Evolutionary conservation across 2,888 invertebrate genomes (phyloP).

Genomic region (Temnothorax unifasciatus): DNA sequence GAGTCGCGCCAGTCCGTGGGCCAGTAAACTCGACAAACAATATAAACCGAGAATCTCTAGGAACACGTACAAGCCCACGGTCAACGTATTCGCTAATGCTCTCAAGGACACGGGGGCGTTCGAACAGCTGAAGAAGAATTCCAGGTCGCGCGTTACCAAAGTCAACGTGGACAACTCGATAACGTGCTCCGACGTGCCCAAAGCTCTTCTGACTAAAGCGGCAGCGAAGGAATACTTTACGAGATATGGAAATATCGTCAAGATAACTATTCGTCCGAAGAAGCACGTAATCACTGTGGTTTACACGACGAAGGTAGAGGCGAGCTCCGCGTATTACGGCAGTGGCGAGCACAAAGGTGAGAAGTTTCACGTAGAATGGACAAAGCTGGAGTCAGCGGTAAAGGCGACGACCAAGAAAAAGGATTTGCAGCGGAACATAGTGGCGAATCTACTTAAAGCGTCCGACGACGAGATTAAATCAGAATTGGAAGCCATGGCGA

Average conservation of each 20-base stretch:
- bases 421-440: slow-evolving; percentile 70
- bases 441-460: slow-evolving; percentile 70
- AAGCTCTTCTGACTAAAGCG: slow-evolving; percentile 88
- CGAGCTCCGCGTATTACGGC: slow-evolving; percentile 88
- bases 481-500: slow-evolving; percentile 90
- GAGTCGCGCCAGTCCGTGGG: neutral
- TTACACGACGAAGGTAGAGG: slow-evolving; percentile 89
- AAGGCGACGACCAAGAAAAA: slow-evolving; percentile 75
- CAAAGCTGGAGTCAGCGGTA: slow-evolving; percentile 86
- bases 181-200: slow-evolving; percentile 89
- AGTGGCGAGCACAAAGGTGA: slow-evolving; percentile 89
- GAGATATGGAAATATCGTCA: slow-evolving; percentile 91
- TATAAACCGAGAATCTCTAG: slow-evolving; percentile 75
- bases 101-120: slow-evolving; percentile 72
- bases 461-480: slow-evolving; percentile 90
- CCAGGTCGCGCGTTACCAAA: slow-evolving; percentile 70
- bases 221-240: slow-evolving; percentile 90
- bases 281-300: slow-evolving; percentile 90
- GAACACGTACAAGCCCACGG: slow-evolving; percentile 67
- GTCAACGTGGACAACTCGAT: slow-evolving; percentile 76
- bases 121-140: slow-evolving; percentile 75
- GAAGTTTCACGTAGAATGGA: slow-evolving; percentile 88
- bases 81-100: slow-evolving; percentile 73
- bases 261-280: slow-evolving; percentile 89
- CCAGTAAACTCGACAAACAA: slow-evolving; percentile 46